Percentiles rank a stretch among this genome's conserved stretches.
Conservation (phyloP, 2,113 vertebrate genomes). For the Eptatretus burgeri region DNA sequence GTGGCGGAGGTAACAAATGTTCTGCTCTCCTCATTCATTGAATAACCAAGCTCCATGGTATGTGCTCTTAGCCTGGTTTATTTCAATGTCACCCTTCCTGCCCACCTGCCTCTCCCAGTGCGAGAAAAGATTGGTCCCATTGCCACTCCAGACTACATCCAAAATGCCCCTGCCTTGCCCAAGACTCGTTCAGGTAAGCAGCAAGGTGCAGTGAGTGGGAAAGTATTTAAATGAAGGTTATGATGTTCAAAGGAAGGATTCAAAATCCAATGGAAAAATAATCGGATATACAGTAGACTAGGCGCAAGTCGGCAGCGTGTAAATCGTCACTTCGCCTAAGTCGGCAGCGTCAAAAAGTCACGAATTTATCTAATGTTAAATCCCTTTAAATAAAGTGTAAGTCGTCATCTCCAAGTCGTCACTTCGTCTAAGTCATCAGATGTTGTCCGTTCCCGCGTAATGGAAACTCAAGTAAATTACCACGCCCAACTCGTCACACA, state of each 20-base stretch:
- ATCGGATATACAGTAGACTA: too few relatives aligned
- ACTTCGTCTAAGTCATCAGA: too few relatives aligned
- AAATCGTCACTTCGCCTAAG: too few relatives aligned
- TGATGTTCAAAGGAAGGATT: not conserved
- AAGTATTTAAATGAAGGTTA: not conserved
- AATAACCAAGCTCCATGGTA: not conserved
- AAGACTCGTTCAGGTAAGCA: constrained; percentile 34
- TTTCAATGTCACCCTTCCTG: not conserved
- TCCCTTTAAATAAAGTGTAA: too few relatives aligned
- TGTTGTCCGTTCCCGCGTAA: too few relatives aligned
- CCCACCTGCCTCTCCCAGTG: constrained; percentile 16
- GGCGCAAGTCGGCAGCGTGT: too few relatives aligned
- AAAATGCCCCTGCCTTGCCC: constrained; percentile 30
- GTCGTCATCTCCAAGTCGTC: too few relatives aligned
- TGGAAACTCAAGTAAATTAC: too few relatives aligned
- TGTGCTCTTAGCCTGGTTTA: not conserved
- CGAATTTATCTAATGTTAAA: too few relatives aligned
- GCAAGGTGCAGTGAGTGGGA: not conserved
- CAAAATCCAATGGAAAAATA: not conserved
- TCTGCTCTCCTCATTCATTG: not conserved
- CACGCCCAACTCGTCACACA: too few relatives aligned
- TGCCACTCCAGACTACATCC: constrained; percentile 34
- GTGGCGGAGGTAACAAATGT: not conserved
- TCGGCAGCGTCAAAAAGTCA: too few relatives aligned
- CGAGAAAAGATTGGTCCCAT: constrained; percentile 37